Percentiles rank a stretch among this genome's conserved stretches.
Conservation (phyloP, 2,113 vertebrate species). For the Solea solea region DNA sequence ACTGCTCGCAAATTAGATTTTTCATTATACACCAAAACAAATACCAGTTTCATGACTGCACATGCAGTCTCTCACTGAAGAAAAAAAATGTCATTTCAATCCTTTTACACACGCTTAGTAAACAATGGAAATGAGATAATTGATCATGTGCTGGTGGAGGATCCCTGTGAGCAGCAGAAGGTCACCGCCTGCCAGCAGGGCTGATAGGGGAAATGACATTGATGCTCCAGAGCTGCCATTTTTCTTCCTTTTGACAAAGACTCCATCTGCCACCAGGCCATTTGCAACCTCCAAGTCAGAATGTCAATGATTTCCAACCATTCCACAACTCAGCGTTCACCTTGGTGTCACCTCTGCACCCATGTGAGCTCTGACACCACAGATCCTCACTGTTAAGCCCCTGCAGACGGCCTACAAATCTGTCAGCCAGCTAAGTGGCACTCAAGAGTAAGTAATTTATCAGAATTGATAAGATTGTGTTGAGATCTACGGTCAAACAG, state of each 20-base stretch:
- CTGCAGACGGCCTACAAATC: slow-evolving; percentile 60
- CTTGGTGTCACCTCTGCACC: slow-evolving; percentile 90
- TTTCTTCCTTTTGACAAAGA: slow-evolving; percentile 95
- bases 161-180: slow-evolving; percentile 83
- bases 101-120: slow-evolving; percentile 76
- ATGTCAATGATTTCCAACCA: slow-evolving; percentile 96
- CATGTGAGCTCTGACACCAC: slow-evolving; percentile 82
- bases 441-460: slow-evolving; percentile 66
- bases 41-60: slow-evolving; percentile 22
- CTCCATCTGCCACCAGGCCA: slow-evolving; percentile 96
- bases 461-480: slow-evolving; percentile 66
- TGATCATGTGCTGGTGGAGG: slow-evolving; percentile 80
- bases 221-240: slow-evolving; percentile 89
- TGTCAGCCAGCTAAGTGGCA: slow-evolving; percentile 60
- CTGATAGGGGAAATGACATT: slow-evolving; percentile 82
- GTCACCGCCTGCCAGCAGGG: slow-evolving; percentile 84
- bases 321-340: slow-evolving; percentile 88
- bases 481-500: slow-evolving; percentile 5
- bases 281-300: slow-evolving; percentile 92
- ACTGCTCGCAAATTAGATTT: slow-evolving; percentile 3
- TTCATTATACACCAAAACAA: slow-evolving; percentile 32
- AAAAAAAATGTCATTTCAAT: slow-evolving; percentile 74
- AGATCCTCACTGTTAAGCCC: slow-evolving; percentile 63
- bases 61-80: slow-evolving; percentile 12
- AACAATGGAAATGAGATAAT: slow-evolving; percentile 82